Conservation (phyloP, 1,140 invertebrate genomes). For the Bombus breviceps region DNA sequence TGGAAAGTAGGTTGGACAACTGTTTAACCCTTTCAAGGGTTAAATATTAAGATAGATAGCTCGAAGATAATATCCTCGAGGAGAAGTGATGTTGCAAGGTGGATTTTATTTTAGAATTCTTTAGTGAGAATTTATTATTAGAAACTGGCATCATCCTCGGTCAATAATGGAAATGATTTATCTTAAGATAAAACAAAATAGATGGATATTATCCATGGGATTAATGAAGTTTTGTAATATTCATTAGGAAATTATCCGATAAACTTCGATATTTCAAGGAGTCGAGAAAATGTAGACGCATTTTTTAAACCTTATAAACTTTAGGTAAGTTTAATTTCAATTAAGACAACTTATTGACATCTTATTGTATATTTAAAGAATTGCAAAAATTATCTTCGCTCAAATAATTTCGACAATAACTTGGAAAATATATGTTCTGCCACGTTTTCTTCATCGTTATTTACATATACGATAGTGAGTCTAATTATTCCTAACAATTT, state of each 20-base stretch:
- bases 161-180: not conserved
- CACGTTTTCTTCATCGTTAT: not conserved
- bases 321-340: too few relatives aligned
- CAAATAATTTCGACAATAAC: not conserved
- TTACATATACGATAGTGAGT: too few relatives aligned
- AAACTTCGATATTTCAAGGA: too few relatives aligned
- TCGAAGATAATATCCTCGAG: not conserved
- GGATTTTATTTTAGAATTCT: not conserved
- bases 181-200: not conserved
- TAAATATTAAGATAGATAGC: conserved; percentile 4
- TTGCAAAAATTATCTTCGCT: not conserved
- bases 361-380: not conserved
- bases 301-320: too few relatives aligned
- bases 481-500: not conserved
- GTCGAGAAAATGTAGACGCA: too few relatives aligned
- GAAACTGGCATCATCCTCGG: not conserved
- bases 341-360: too few relatives aligned
- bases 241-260: not conserved
- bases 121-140: not conserved
- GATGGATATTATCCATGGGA: not conserved
- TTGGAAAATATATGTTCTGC: not conserved
- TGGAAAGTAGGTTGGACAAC: conserved; percentile 1
- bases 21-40: conserved; percentile 6
- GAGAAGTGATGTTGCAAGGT: not conserved
- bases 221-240: not conserved